Evolutionary conservation across 92 coral and sea anemone species (phyloP), one percentile per base, ranked within the genome.

Genomic region (Palythoa grandiflora): DNA sequence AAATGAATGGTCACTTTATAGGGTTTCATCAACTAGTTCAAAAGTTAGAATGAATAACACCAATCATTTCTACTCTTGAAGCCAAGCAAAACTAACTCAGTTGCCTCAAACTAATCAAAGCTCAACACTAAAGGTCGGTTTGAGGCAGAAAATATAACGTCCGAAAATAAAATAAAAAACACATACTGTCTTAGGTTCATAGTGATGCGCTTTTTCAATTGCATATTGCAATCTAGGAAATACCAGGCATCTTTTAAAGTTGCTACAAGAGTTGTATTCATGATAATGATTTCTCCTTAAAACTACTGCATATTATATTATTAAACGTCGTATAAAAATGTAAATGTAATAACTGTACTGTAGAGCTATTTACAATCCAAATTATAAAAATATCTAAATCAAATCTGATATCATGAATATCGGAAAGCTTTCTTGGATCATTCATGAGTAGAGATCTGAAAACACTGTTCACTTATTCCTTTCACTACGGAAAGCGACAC

Each of bases 311-410:
- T 38, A 38, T 70, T 35, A 1, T 14, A 70, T 70, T n/a, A 71
- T 71, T 44, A 44, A 77, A 77, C 66, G 65, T 35, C 47, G 61
- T 36, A 77, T 77, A 77, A 77, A 77, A 77, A 77, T 77, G 83
- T 77, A 51, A 76, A 76, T 76, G 36, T 75, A 76, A 38, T 48
- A 59, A 52, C 19, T 50, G 80, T 44, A 44, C 5, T 44, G 50
- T 66, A 79, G 17, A 47, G 21, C 76, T 81, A 81, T 81, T 65
- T 81, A 81, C 86, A 81, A 13, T 81, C 60, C 13, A 81, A 68
- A 66, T 81, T 77, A 54, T 53, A 77, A 77, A 77, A 77, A 77
- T 77, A 77, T 77, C 83, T 77, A 77, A 77, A 77, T 36, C 63
- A 77, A 77, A 77, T 77, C 83, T 54, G 19, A 54, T 21, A 77